Evolutionary conservation across 92 coral and sea anemone genomes (phyloP), one percentile per base, ranked within the genome.

Genomic region (Phymanthus crucifer): DNA sequence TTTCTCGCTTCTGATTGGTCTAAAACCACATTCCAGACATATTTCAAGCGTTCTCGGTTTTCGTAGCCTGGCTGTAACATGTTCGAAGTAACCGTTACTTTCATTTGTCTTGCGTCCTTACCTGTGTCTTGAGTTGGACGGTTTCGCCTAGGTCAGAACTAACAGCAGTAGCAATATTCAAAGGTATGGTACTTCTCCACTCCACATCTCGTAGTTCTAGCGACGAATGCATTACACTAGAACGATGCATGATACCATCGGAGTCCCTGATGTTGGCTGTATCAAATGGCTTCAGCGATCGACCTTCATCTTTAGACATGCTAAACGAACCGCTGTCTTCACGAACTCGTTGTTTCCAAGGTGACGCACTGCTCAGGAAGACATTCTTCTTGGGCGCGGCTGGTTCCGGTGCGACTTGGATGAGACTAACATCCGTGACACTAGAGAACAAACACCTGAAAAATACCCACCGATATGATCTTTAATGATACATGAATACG

Each of bases 61-160:
- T n/a, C n/a, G n/a, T n/a, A n/a, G n/a, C n/a, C n/a, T n/a, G n/a
- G n/a, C n/a, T n/a, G n/a, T n/a, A n/a, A n/a, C n/a, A n/a, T n/a
- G n/a, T n/a, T n/a, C n/a, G n/a, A n/a, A n/a, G n/a, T n/a, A n/a
- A n/a, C n/a, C n/a, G n/a, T n/a, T n/a, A n/a, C n/a, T n/a, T n/a
- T n/a, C n/a, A n/a, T n/a, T n/a, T n/a, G n/a, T n/a, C n/a, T n/a
- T n/a, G n/a, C n/a, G n/a, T n/a, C n/a, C n/a, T 74, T 76, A 96
- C 99, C 94, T 93, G 89, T 40, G 85, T 89, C 75, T 85, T 89
- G 7, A 96, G 83, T 70, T 80, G 83, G 27, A 96, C 78, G 14
- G 86, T 87, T 43, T 96, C 99, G 34, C 99, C 98, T 11, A 88
- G 86, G 31, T 77, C 92, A n/a, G 98, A 96, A 23, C 69, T 84